Evolutionary conservation across 2,113 vertebrate genomes (phyloP).

Genomic region (Myiopsitta monachus): DNA sequence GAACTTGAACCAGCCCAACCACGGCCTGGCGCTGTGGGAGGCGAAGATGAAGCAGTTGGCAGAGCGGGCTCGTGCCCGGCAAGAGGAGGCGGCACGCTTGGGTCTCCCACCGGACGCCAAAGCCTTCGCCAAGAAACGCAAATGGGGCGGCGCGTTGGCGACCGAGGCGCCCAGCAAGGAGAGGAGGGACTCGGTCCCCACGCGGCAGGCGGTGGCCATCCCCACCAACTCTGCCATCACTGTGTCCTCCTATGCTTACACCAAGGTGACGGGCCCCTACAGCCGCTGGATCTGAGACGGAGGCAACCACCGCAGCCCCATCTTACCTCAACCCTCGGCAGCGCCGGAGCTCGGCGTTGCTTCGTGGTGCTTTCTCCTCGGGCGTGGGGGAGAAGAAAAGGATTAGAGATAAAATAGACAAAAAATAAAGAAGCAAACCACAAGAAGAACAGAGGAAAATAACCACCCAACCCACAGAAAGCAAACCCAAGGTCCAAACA

Average conservation of each 20-base stretch:
- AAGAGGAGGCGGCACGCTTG: constrained; percentile 90
- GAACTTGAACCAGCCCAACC: constrained; percentile 96
- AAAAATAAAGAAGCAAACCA: neutral
- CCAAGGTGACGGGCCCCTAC: constrained; percentile 96
- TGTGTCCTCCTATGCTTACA: constrained; percentile 95
- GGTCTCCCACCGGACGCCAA: constrained; percentile 92
- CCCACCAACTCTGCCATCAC: constrained; percentile 91
- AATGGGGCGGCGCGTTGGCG: constrained; percentile 81
- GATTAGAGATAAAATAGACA: neutral
- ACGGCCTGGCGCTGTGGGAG: constrained; percentile 95
- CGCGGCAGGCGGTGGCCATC: constrained; percentile 85
- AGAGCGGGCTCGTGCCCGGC: constrained; percentile 84
- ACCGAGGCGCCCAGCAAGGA: constrained; percentile 76
- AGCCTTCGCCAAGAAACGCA: constrained; percentile 91
- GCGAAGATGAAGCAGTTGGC: constrained; percentile 97
- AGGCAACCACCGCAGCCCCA: constrained; percentile 34
- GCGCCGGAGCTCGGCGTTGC: constrained; percentile 66
- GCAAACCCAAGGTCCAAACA: neutral
- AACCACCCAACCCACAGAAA: neutral
- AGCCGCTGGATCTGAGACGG: constrained; percentile 89
- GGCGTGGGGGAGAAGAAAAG: constrained; percentile 67
- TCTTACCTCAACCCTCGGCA: constrained; percentile 78
- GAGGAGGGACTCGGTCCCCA: constrained; percentile 80
- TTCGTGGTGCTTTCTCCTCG: constrained; percentile 81
- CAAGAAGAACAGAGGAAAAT: neutral